Evolutionary conservation across 2,888 invertebrate genomes (phyloP), one percentile per base, ranked within the genome.

Genomic region (Actias luna): DNA sequence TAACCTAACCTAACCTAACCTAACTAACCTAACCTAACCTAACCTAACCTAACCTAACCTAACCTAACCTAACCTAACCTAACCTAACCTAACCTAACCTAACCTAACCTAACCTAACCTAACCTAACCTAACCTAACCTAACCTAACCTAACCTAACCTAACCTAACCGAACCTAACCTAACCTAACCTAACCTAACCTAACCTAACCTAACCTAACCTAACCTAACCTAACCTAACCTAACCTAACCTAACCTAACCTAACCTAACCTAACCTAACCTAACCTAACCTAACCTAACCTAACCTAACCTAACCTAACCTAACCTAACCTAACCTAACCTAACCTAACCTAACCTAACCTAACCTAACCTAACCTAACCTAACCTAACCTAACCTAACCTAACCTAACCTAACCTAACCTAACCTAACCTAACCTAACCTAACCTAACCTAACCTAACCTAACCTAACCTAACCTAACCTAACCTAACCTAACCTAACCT

Each of bases 381-480:
- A 64, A 61, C 61, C 61, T 61, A 64, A 64, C 64, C 64, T 60
- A 64, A 64, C 64, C 64, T 61, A 61, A 55, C 61, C 60, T 61
- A 64, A 64, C 64, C 64, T 64, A 64, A 64, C 64, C 64, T 64
- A 64, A 64, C 64, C 64, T 64, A 60, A 65, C 65, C 65, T 65
- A 65, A 65, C 65, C 65, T 63, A 63, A 65, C 63, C 65, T 63
- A 63, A 63, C 61, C 65, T 65, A 63, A 63, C 65, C 63, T 63
- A 65, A 63, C 65, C 63, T 63, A 65, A 63, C 63, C 60, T 61
- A 63, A 52, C 61, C 63, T 62, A 63, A 61, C 59, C 65, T 61
- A 62, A 63, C 63, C 63, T 65, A 63, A 63, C 65, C 66, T 67
- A 66, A 66, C 68, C 66, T 65, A 68, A 66, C 68, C 68, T 65